Conservation (phyloP, 2,888 invertebrate species). For the Torymus aiolomorphi region DNA sequence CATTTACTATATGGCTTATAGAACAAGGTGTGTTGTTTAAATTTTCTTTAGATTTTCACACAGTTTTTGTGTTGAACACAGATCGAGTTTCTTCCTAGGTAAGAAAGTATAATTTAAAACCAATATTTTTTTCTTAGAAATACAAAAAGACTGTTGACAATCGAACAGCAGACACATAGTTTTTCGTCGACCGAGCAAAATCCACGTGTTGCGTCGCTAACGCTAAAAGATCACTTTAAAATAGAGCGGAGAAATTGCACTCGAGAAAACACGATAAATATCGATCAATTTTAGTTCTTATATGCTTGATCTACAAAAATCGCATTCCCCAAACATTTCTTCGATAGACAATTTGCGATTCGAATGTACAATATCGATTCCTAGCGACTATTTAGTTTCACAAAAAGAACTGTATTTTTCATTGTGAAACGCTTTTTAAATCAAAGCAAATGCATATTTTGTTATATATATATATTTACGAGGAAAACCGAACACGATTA, state of each 20-base stretch:
- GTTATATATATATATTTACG: conserved; percentile 13
- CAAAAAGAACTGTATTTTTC: not conserved
- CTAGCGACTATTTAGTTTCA: too few species aligned
- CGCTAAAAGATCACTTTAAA: not conserved
- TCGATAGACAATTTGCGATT: not conserved
- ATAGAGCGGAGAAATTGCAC: conserved; percentile 9
- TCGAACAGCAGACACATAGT: not conserved
- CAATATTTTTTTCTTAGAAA: too few species aligned
- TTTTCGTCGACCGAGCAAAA: not conserved
- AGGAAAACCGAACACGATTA: not conserved
- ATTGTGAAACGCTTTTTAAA: not conserved
- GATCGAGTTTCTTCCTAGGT: too few species aligned
- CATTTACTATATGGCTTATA: too few species aligned
- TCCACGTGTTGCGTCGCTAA: not conserved
- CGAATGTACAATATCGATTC: too few species aligned
- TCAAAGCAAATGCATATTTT: not conserved
- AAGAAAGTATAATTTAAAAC: too few species aligned
- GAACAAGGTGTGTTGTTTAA: too few species aligned
- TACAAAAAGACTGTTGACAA: too few species aligned
- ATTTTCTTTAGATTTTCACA: too few species aligned
- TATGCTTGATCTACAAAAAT: conserved; percentile 6
- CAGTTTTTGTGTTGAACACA: too few species aligned
- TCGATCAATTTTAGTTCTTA: conserved; percentile 5
- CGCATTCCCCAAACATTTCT: not conserved
- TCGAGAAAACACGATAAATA: conserved; percentile 19